phyloP scores from a whole-genome alignment of 2,888 invertebrate genomes.

The Sturmia bella region DNA sequence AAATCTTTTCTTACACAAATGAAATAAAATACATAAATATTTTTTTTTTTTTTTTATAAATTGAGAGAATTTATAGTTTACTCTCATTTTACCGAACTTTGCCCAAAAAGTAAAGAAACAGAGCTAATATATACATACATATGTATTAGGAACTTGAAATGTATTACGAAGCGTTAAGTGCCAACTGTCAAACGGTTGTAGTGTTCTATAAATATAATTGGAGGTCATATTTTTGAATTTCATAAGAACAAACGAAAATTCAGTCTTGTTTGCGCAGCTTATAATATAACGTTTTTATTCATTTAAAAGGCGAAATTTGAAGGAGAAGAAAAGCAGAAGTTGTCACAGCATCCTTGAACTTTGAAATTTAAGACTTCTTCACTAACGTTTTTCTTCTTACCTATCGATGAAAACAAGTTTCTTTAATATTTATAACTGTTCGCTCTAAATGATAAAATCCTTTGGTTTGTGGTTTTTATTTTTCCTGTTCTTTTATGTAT shows the following conservation, averaged over 20 bases:
- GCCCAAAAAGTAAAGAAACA: no score
- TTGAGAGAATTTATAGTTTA: no score
- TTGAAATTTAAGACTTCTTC: constrained; percentile 10
- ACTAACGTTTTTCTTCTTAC: background rate
- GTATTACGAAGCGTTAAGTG: background rate
- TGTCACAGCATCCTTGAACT: constrained; percentile 56
- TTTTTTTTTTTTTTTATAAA: no score
- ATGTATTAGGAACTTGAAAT: no score
- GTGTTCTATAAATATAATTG: constrained; percentile 46
- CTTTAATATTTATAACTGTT: constrained; percentile 25
- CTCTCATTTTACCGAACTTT: no score
- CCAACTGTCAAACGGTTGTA: background rate
- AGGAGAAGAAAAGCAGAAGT: constrained; percentile 27
- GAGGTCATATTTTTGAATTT: constrained; percentile 44
- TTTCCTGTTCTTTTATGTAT: no score
- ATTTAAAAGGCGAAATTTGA: background rate
- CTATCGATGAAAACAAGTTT: constrained; percentile 9
- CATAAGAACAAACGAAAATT: constrained; percentile 25
- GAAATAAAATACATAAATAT: no score
- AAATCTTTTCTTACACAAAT: no score
- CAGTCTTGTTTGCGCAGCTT: background rate
- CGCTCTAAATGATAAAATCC: background rate
- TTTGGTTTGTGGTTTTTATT: background rate
- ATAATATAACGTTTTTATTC: constrained; percentile 25
- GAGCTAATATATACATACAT: no score